These are phyloP conservation scores for Cephonodes hylas DNA, from an alignment of 2,888 invertebrate genomes.

Conservation along the genomic window DNA sequence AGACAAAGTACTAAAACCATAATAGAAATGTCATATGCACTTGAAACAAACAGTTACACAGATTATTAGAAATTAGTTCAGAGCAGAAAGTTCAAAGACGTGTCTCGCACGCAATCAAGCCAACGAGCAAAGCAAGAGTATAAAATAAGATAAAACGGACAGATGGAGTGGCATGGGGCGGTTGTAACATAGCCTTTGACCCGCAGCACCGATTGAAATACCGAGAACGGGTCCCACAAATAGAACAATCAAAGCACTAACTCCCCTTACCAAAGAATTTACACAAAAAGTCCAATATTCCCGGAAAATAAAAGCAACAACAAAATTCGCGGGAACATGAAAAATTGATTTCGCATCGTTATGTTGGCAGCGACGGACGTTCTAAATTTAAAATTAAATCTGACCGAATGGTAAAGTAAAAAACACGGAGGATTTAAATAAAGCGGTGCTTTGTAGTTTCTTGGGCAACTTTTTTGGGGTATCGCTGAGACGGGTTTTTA, in stretches of 20 bases:
- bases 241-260: not conserved
- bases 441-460: not conserved
- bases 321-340: not conserved
- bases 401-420: not conserved
- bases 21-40: no score
- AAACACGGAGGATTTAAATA: not conserved
- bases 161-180: slow-evolving; percentile 2
- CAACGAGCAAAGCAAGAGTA: not conserved
- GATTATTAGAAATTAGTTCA: no score
- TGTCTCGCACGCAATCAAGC: not conserved
- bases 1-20: no score
- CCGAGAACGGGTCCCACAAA: not conserved
- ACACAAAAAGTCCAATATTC: not conserved
- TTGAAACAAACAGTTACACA: no score
- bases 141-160: not conserved
- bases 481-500: not conserved
- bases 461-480: not conserved
- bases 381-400: slow-evolving; percentile 7
- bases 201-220: not conserved
- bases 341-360: not conserved
- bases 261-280: not conserved
- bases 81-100: not conserved
- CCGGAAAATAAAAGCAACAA: not conserved
- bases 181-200: not conserved
- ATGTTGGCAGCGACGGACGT: not conserved